phyloP scores from a whole-genome alignment of 2,888 invertebrate species.

The Hyposoter didymator region DNA sequence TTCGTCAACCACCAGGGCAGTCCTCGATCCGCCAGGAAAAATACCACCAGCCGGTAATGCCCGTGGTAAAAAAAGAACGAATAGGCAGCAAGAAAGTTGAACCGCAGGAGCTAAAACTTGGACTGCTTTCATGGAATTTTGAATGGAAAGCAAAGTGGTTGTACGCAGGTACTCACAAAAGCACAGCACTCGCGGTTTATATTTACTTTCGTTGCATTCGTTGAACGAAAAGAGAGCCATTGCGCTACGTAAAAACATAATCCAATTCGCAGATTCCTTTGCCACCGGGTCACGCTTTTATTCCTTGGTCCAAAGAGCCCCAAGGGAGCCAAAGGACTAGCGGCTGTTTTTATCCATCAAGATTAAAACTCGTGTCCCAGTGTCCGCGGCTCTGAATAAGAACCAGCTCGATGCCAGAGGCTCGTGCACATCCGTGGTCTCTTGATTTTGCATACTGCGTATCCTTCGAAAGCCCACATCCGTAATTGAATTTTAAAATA shows the following conservation, averaged over 20 bases:
- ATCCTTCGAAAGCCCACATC: conserved; percentile 11
- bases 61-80: not conserved
- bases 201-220: conserved; percentile 37
- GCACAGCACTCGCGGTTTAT: conserved; percentile 20
- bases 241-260: conserved; percentile 48
- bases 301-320: conserved; percentile 52
- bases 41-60: conserved; percentile 5
- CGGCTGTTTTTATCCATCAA: conserved; percentile 38
- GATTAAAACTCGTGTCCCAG: conserved; percentile 46
- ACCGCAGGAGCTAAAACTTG: not conserved
- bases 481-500: conserved; percentile 23
- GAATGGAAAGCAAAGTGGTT: conserved; percentile 24
- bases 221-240: conserved; percentile 25
- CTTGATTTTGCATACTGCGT: conserved; percentile 34
- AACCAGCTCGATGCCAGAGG: conserved; percentile 14
- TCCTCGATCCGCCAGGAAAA: not conserved
- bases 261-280: conserved; percentile 48
- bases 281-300: conserved; percentile 41
- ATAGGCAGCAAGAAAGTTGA: not conserved
- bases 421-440: conserved; percentile 37
- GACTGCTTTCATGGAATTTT: conserved; percentile 44
- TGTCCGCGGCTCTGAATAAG: not conserved
- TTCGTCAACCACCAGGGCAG: not conserved
- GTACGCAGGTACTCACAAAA: conserved; percentile 28
- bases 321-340: conserved; percentile 23